Conservation (phyloP, 2,888 invertebrate genomes). For the Kryphioiulus occultus region DNA sequence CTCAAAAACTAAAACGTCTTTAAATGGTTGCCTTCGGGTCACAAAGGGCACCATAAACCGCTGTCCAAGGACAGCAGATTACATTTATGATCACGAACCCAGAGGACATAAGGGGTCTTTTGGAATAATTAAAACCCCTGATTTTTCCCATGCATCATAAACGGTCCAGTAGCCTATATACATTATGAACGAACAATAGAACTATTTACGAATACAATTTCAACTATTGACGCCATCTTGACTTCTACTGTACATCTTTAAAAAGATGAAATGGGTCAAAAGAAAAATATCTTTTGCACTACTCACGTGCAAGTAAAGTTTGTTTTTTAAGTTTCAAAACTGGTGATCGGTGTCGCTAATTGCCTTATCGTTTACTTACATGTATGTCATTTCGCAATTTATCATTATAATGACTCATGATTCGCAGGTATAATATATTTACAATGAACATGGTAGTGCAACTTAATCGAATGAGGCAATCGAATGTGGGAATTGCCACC, state of each 20-base stretch:
- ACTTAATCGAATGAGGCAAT: not conserved
- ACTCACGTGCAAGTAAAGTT: not conserved
- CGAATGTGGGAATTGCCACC: not conserved
- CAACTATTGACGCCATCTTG: not conserved
- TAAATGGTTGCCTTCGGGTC: not conserved
- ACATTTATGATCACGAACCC: not conserved
- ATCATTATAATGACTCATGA: not conserved
- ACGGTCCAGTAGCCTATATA: not conserved
- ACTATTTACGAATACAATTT: not conserved
- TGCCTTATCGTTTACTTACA: not conserved
- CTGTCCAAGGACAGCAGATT: constrained; percentile 10
- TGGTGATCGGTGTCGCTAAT: not conserved
- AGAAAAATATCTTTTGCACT: not conserved
- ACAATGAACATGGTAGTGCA: not conserved
- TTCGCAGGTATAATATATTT: not conserved
- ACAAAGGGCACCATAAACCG: not conserved
- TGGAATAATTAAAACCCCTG: not conserved
- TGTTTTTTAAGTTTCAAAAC: not conserved
- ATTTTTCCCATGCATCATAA: not conserved
- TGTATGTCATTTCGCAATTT: too few relatives aligned
- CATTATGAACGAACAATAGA: not conserved
- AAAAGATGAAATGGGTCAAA: not conserved
- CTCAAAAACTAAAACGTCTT: not conserved
- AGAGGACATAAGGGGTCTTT: not conserved
- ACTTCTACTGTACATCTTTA: not conserved